Base-by-base conservation (phyloP, 1,140 invertebrate species). In the Drosophila micromelanica region DNA sequence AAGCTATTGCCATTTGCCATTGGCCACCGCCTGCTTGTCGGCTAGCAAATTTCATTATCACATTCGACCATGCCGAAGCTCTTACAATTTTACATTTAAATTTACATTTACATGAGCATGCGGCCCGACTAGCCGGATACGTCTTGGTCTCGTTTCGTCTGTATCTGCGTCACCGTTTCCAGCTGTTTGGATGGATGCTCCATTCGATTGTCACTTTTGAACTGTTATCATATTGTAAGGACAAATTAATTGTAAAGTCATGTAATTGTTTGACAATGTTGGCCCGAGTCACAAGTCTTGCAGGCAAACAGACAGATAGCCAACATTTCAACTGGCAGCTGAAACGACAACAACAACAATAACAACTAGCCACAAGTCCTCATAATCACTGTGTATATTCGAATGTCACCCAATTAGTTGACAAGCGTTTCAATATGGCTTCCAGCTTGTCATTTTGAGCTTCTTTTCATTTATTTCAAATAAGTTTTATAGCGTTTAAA, bases 181-280 rank as follows among this genome's bases (percentile, higher is more conserved):
- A 9, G 32, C 42, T 51, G 35, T 15, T 40, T 9, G 45, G 12
- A 11, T 38, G 32, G 37, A 32, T 40, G 43, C 54, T 30, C 37
- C 20, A 51, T 63, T 70, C 45, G 27, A 52, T 63, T 75, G 72
- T 73, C 71, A 56, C 30, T 45, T 61, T 64, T 46, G 23, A 52
- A 63, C 55, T 73, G 32, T 62, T 67, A 68, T 71, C 74, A 82
- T 74, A 55, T 78, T 65, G 79, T 46, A 52, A n/a, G 52, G 69
- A 78, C 69, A 86, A 86, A 78, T 86, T 85, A 85, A 85, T 85
- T 80, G 81, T 73, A 60, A 86, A 85, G 73, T 85, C 81, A 65
- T 85, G 81, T 85, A 80, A 86, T 85, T 86, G 81, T 68, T 86
- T 74, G 77, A 80, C 69, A 73, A 77, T 78, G 74, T 75, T 85